A percentile compares a stretch with the other conserved stretches of the same genome.
These are phyloP conservation scores for Coleophora flavipennella DNA, from an alignment of 2,888 invertebrate species.

Conservation along the genomic window DNA sequence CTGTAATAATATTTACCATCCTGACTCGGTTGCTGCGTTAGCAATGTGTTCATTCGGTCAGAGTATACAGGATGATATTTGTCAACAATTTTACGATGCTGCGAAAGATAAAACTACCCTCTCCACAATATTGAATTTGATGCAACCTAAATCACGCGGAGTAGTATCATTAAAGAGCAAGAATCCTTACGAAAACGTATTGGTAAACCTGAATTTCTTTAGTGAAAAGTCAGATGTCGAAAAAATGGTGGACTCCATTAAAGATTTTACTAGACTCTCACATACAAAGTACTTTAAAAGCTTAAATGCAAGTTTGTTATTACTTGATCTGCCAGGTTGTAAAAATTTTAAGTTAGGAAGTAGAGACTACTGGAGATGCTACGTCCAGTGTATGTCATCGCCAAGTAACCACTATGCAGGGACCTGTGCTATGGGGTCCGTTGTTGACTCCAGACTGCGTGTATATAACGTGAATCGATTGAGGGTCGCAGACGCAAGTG, in stretches of 20 bases:
- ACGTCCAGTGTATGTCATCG: constrained; percentile 57
- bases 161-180: not conserved
- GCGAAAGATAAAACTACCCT: not conserved
- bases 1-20: not conserved
- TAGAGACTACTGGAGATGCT: constrained; percentile 68
- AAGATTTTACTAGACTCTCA: not conserved
- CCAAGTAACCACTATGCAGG: constrained; percentile 70
- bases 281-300: not conserved
- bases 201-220: not conserved
- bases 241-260: not conserved
- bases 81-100: not conserved
- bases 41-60: not conserved
- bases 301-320: not conserved
- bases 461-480: constrained; percentile 21
- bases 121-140: not conserved
- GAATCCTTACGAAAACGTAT: not conserved
- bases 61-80: not conserved
- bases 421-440: constrained; percentile 23
- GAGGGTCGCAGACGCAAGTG: constrained; percentile 25
- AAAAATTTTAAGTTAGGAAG: not conserved
- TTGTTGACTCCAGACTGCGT: constrained; percentile 19
- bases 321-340: not conserved
- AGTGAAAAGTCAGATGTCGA: not conserved
- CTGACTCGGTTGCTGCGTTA: not conserved
- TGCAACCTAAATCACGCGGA: not conserved